These are phyloP conservation scores for Lomographa bimaculata DNA, from an alignment of 2,888 invertebrate species.

Conservation along the genomic window DNA sequence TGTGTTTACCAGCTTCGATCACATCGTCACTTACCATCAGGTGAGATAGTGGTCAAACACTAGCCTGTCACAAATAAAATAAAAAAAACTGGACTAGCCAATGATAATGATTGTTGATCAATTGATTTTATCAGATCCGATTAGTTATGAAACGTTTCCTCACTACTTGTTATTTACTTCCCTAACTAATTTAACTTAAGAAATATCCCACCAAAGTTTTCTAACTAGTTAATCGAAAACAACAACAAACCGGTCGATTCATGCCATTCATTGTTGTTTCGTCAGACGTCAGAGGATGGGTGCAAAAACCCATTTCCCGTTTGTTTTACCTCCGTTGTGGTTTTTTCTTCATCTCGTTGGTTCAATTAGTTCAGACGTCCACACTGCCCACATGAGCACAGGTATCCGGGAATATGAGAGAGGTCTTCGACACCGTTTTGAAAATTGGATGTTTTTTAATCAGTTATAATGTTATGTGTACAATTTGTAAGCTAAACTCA, in stretches of 20 bases:
- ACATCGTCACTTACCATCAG: too few species aligned
- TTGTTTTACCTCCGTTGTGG: conserved; percentile 40
- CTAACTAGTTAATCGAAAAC: conserved; percentile 36
- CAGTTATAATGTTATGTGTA: too few species aligned
- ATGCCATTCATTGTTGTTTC: conserved; percentile 35
- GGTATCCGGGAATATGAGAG: not conserved
- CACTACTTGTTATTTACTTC: conserved; percentile 5
- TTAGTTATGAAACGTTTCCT: too few species aligned
- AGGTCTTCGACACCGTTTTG: not conserved
- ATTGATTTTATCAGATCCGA: too few species aligned
- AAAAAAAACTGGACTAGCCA: too few species aligned
- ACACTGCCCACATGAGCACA: conserved; percentile 8
- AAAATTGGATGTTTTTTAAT: too few species aligned
- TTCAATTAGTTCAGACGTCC: conserved; percentile 47
- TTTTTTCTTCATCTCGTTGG: conserved; percentile 40
- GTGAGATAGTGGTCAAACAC: too few species aligned
- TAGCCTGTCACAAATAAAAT: too few species aligned
- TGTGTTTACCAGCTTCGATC: too few species aligned
- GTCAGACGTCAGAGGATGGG: conserved; percentile 35
- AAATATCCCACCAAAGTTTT: conserved; percentile 34
- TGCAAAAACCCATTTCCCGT: conserved; percentile 46
- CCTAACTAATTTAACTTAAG: conserved; percentile 30
- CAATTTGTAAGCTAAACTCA: too few species aligned
- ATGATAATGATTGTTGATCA: too few species aligned
- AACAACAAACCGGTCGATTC: conserved; percentile 49